A percentile compares a stretch with the other conserved stretches of the same genome.
These are phyloP conservation scores for Harpagifer antarcticus DNA, from an alignment of 2,797 vertebrate species.

Conservation along the genomic window DNA sequence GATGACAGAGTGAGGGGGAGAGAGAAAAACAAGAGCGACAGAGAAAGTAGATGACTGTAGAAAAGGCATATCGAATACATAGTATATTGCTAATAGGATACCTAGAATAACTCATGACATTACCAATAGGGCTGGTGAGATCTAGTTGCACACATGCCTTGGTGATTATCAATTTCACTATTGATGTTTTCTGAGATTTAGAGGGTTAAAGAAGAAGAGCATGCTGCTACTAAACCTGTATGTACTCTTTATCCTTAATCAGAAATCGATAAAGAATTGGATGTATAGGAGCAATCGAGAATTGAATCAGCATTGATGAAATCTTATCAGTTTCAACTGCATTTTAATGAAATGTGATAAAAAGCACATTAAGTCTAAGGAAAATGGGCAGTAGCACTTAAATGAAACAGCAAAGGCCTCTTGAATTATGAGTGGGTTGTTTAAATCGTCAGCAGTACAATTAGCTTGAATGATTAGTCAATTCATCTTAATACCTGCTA, in stretches of 20 bases:
- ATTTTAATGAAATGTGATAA: not conserved
- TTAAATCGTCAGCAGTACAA: not conserved
- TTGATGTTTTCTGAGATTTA: too few relatives aligned
- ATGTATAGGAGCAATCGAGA: too few relatives aligned
- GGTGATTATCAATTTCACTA: too few relatives aligned
- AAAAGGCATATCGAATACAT: conserved; percentile 26
- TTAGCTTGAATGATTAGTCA: not conserved
- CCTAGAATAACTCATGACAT: not conserved
- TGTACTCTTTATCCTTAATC: too few relatives aligned
- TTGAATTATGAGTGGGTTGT: not conserved
- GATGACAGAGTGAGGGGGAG: conserved; percentile 68
- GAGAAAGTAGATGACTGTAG: conserved; percentile 48
- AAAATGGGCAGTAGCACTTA: not conserved
- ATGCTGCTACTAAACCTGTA: too few relatives aligned
- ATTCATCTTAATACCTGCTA: not conserved
- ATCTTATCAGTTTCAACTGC: too few relatives aligned
- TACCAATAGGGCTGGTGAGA: too few relatives aligned
- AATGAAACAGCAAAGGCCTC: conserved; percentile 17
- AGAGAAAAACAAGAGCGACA: conserved; percentile 49
- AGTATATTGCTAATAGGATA: not conserved
- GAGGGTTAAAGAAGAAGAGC: too few relatives aligned
- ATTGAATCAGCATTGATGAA: too few relatives aligned
- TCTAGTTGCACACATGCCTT: too few relatives aligned
- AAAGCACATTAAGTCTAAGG: conserved; percentile 11
- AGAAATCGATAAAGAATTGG: too few relatives aligned